Evolutionary conservation across 2,888 invertebrate genomes (phyloP).

Genomic region (Brachyopa scutellaris): DNA sequence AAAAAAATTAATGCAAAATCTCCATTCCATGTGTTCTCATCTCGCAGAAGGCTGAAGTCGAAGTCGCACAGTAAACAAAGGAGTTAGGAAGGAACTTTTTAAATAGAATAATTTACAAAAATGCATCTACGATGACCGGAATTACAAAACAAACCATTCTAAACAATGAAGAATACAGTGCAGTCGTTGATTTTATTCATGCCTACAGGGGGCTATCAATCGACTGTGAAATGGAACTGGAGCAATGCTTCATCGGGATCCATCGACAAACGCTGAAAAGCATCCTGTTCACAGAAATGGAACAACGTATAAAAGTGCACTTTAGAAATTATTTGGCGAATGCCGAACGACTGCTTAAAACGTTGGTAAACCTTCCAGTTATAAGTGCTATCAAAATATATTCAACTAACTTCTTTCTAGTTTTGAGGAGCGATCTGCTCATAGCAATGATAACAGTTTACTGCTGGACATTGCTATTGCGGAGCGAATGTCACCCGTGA

Average conservation of each 20-base stretch:
- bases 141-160: constrained; percentile 75
- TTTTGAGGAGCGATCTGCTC: constrained; percentile 74
- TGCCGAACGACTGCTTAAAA: constrained; percentile 83
- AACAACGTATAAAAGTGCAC: constrained; percentile 85
- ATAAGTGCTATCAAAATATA: neutral
- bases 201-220: constrained; percentile 84
- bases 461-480: constrained; percentile 77
- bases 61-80: constrained; percentile 20
- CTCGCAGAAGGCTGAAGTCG: too few relatives aligned
- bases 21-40: too few relatives aligned
- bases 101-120: constrained; percentile 1
- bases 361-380: constrained; percentile 71
- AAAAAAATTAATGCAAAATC: constrained; percentile 12
- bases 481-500: constrained; percentile 77
- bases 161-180: constrained; percentile 73
- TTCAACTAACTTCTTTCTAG: constrained; percentile 39
- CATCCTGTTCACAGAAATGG: constrained; percentile 86
- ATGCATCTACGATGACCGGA: constrained; percentile 55
- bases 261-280: constrained; percentile 86
- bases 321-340: constrained; percentile 85
- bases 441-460: constrained; percentile 73
- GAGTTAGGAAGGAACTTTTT: neutral
- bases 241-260: constrained; percentile 84
- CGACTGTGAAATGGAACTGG: constrained; percentile 85
- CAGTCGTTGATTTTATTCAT: constrained; percentile 82